Base-by-base conservation (phyloP, 1,140 invertebrate genomes). In the Tetragonula clypearis region DNA sequence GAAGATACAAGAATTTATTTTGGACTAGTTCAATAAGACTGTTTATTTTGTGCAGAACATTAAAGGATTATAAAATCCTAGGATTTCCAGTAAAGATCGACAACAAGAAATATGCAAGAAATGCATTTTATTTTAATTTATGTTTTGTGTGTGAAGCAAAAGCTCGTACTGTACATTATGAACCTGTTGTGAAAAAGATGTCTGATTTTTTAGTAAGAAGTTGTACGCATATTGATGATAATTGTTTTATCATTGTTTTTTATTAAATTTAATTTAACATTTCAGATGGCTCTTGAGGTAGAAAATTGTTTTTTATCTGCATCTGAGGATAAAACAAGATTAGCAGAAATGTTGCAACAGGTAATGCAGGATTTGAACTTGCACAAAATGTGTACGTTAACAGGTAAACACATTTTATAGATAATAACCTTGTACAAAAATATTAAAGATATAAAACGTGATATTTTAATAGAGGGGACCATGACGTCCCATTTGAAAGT, bases 61-160 rank as follows among this genome's bases (percentile, higher is more conserved):
- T 97, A 11, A 95, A 97, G 83, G 97, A 98, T 68, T 97, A 97
- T 82, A 99, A 99, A 95, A 98, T 99, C 83, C 96, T 99, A 26
- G 99, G 99, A 1, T 99, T 98, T 95, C 99, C 99, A 0, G 97
- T 99, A 55, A 96, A 97, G 88, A 98, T 99, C 81, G 97, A 98
- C 89, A 97, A 98, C 92, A 96, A 97, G 75, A 98, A 98, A 90
- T 99, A 99, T 95, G 96, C 97, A n/a, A 95, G 99, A 86, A 99
- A 99, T 95, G 97, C 98, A 53, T 98, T 98, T 89, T 97, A 99
- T 79, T 99, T 99, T 94, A 99, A 99, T 95, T 94, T 99, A 6
- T 99, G 98, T 93, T 99, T 99, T 94, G 98, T 99, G 0, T 99
- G 98, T 93, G 97, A 99, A 91, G 97, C 97, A 58, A 97, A 97